These are phyloP conservation scores for silkworm (Bombyx mori) DNA, from an alignment of 1,140 invertebrate genomes.

Conservation along the genomic window ASM3026992v2 NC_085129.1:21135501-21136000, in stretches of 20 bases:
- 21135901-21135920: conserved; percentile 41
- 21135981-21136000: background rate
- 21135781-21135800: conserved; percentile 38
- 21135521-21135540: too few species aligned
- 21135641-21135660: conserved; percentile 54
- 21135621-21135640: conserved; percentile 35
- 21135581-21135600: conserved; percentile 21
- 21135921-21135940: background rate
- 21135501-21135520: too few species aligned
- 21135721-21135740: conserved; percentile 46
- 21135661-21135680: conserved; percentile 46
- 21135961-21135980: background rate
- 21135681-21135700: conserved; percentile 40
- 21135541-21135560: conserved; percentile 11
- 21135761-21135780: background rate
- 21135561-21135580: conserved; percentile 30
- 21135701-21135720: conserved; percentile 47
- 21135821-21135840: conserved; percentile 55
- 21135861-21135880: conserved; percentile 54
- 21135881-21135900: conserved; percentile 19
- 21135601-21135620: conserved; percentile 24
- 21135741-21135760: conserved; percentile 9
- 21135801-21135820: conserved; percentile 48
- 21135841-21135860: conserved; percentile 50
- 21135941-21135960: background rate